Evolutionary conservation across 1,140 invertebrate species (phyloP).

Genomic region (Drosophila mojavensis): DNA sequence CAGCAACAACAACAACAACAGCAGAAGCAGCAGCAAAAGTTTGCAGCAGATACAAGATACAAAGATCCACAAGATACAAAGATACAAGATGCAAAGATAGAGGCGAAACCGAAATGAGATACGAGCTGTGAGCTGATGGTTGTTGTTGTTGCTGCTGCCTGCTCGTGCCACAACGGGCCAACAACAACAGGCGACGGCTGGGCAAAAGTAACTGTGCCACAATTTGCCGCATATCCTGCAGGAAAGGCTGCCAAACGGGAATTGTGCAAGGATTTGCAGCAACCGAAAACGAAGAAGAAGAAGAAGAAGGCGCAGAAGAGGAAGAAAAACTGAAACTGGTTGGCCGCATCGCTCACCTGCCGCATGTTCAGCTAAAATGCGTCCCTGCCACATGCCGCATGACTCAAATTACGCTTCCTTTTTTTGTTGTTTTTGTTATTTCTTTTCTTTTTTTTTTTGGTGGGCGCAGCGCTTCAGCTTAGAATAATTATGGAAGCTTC

Average conservation of each 20-base stretch:
- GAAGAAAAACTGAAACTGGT: conserved; percentile 24
- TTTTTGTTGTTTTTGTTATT: background rate
- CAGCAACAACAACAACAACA: conserved; percentile 35
- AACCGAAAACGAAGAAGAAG: background rate
- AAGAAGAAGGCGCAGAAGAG: background rate
- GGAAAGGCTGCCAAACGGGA: conserved; percentile 44
- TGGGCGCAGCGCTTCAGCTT: conserved; percentile 25
- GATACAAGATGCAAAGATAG: conserved; percentile 18
- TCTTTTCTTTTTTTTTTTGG: conserved; percentile 31
- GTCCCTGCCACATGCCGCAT: conserved; percentile 69
- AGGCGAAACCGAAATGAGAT: conserved; percentile 30
- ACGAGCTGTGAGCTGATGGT: conserved; percentile 10
- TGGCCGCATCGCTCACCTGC: conserved; percentile 47
- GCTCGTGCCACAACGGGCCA: conserved; percentile 52
- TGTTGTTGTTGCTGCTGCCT: conserved; percentile 12
- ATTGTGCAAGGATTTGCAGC: conserved; percentile 52
- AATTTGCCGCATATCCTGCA: conserved; percentile 44
- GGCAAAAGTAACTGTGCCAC: conserved; percentile 29
- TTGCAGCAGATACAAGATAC: conserved; percentile 23
- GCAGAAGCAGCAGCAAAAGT: conserved; percentile 36
- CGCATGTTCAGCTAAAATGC: conserved; percentile 10
- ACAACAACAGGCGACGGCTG: conserved; percentile 2
- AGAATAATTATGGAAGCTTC: conserved; percentile 65
- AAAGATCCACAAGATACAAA: conserved; percentile 20
- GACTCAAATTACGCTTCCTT: conserved; percentile 71